Conservation (phyloP, 2,888 invertebrate genomes). For the Carterocephalus palaemon region DNA sequence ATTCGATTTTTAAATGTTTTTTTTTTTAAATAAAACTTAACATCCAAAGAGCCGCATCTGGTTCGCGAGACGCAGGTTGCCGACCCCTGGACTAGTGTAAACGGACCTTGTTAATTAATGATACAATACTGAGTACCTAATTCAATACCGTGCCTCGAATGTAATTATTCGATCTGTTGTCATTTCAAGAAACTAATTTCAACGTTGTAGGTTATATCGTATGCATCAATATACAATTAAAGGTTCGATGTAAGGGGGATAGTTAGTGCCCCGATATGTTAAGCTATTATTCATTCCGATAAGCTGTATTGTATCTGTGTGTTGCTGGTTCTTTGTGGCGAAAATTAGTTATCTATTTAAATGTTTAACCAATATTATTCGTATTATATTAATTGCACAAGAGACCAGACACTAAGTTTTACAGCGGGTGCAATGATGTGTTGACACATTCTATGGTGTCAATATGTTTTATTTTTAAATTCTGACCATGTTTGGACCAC, state of each 20-base stretch:
- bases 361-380: conserved; percentile 1
- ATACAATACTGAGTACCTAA: not conserved
- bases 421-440: conserved; percentile 1
- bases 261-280: conserved; percentile 8
- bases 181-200: conserved; percentile 11
- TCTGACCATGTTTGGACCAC: conserved; percentile 6
- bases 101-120: not conserved
- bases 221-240: conserved; percentile 5
- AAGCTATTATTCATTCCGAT: conserved; percentile 12
- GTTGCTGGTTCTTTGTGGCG: conserved; percentile 12
- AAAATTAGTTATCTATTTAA: not conserved
- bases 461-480: not conserved
- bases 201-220: conserved; percentile 10
- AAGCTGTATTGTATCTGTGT: conserved; percentile 10
- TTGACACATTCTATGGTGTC: conserved; percentile 1
- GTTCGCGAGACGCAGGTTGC: too few species aligned
- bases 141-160: not conserved
- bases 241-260: conserved; percentile 2
- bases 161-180: conserved; percentile 14
- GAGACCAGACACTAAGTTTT: conserved; percentile 5
- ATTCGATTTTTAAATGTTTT: too few species aligned
- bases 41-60: too few species aligned
- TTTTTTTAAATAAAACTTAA: too few species aligned
- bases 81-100: too few species aligned
- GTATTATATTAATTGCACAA: not conserved